Base-by-base conservation (phyloP, 1,140 invertebrate genomes). In the Lanistes nyassanus region DNA sequence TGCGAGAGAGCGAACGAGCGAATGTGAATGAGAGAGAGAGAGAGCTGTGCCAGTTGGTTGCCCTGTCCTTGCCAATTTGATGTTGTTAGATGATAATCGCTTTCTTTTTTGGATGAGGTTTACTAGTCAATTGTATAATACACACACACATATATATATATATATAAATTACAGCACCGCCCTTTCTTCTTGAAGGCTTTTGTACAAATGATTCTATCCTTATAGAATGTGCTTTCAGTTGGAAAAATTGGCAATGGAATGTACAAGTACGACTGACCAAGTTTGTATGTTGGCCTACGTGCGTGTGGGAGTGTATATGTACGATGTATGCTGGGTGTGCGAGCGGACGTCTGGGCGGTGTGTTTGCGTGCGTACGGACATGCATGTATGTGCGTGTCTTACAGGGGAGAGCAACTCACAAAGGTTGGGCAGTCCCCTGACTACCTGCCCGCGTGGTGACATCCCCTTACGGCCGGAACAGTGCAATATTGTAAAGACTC, bases 71-170 rank as follows among this genome's bases (percentile, higher is more conserved):
- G 7, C 23, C 58, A 13, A 13, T 55, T 55, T 55, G 65, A 67
- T 37, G 65, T 65, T 34, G 21, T 65, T 36, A 37, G 62, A 65
- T 42, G 37, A 23, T 39, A 26, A n/a, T 13, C 13, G 7, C 19
- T 37, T 42, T 23, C 21, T 37, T 69, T 55, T 69, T 13, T 26
- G 68, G 68, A 70, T 70, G 68, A 70, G 68, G 68, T 55, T 55
- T n/a, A 37, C 68, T 70, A 70, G 68, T 70, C 68, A 70, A 70
- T 60, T 60, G 56, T 60, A 31, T 60, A 23, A 60, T 60, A n/a
- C n/a, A n/a, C n/a, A n/a, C n/a, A n/a, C n/a, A n/a, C n/a, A n/a
- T n/a, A n/a, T n/a, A n/a, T n/a, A n/a, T n/a, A n/a, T n/a, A n/a
- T n/a, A n/a, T n/a, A n/a, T n/a, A n/a, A n/a, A n/a, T n/a, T n/a